A percentile compares a stretch with the other conserved stretches of the same genome.
These are phyloP conservation scores for Platorchestia sp. DNA, from an alignment of 1,140 invertebrate genomes.

Conservation along the genomic window DNA sequence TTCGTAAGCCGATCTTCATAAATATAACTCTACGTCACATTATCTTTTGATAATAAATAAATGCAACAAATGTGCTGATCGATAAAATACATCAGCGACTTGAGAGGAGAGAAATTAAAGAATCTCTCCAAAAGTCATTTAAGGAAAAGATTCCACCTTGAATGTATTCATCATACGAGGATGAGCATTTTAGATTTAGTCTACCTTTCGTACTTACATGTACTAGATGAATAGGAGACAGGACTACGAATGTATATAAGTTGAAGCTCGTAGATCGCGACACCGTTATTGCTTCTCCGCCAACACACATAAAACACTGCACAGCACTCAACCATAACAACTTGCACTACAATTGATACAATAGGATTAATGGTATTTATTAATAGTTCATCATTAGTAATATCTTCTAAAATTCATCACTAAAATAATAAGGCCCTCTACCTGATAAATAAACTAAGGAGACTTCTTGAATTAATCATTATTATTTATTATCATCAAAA, in stretches of 20 bases:
- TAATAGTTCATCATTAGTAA: conserved; percentile 54
- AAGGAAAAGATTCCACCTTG: neutral
- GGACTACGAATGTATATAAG: neutral
- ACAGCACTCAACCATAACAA: conserved; percentile 54
- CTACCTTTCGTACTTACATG: neutral
- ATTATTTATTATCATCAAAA: conserved; percentile 11
- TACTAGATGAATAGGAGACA: neutral
- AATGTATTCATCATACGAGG: neutral
- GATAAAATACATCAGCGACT: neutral
- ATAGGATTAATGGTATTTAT: conserved; percentile 50
- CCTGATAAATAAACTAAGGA: neutral
- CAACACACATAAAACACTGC: conserved; percentile 36
- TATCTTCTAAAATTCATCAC: conserved; percentile 49
- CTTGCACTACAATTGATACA: conserved; percentile 50
- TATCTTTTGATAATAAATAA: neutral
- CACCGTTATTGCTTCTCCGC: conserved; percentile 8
- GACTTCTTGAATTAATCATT: neutral
- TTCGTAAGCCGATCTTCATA: neutral
- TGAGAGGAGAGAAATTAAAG: neutral
- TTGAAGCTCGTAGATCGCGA: neutral
- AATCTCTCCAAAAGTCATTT: neutral
- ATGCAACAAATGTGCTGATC: neutral
- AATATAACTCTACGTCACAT: neutral
- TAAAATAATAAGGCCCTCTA: conserved; percentile 55
- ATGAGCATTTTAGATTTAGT: neutral